phyloP scores from a whole-genome alignment of 2,888 invertebrate genomes.

The Myathropa florea region DNA sequence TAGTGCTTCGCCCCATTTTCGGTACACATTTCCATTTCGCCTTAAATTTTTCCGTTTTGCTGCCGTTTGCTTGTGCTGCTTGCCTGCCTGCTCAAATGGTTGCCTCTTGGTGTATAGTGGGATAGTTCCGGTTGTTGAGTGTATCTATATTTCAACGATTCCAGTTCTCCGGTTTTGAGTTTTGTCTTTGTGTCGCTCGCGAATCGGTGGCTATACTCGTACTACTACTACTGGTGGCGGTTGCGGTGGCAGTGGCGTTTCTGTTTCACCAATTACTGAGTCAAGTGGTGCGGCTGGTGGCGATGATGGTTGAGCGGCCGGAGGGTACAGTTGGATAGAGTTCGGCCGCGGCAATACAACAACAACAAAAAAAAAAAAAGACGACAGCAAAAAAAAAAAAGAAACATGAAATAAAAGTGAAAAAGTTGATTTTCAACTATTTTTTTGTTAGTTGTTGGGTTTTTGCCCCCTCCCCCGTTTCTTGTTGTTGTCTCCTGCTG shows the following conservation, averaged over 20 bases:
- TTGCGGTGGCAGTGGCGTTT: conserved; percentile 11
- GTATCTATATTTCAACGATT: conserved; percentile 26
- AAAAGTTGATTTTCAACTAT: conserved; percentile 67
- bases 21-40: conserved; percentile 32
- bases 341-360: conserved; percentile 10
- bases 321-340: conserved; percentile 38
- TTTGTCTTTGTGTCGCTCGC: conserved; percentile 54
- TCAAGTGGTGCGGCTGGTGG: conserved; percentile 33
- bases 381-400: conserved; percentile 35
- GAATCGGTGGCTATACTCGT: conserved; percentile 28
- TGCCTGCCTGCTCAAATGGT: conserved; percentile 9
- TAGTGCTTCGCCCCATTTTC: conserved; percentile 60
- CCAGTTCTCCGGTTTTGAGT: conserved; percentile 38
- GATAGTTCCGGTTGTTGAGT: conserved; percentile 69
- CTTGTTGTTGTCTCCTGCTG: conserved; percentile 1
- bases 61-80: neutral
- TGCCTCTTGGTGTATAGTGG: conserved; percentile 37
- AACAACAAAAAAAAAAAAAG: conserved; percentile 39
- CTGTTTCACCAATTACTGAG: conserved; percentile 54
- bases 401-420: conserved; percentile 71
- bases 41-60: conserved; percentile 2
- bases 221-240: too few relatives aligned
- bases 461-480: neutral
- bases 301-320: neutral
- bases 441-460: neutral